phyloP scores from a whole-genome alignment of 2,888 invertebrate genomes.

The Sturmia bella region DNA sequence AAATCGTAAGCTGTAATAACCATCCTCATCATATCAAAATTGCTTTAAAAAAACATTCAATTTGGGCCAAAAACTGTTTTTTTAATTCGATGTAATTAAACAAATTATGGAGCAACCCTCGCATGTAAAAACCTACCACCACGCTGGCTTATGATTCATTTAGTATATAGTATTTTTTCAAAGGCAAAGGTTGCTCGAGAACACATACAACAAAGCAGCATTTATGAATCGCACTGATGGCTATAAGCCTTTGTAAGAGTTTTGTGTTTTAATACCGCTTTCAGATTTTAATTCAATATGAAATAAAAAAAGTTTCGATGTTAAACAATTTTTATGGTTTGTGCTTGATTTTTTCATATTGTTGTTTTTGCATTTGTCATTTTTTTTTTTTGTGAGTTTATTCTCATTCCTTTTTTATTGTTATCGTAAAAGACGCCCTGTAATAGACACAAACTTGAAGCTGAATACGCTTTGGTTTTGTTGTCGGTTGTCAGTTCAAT shows the following conservation, averaged over 20 bases:
- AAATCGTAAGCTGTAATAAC: too few species aligned
- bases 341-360: conserved; percentile 46
- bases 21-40: too few species aligned
- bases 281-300: conserved; percentile 23
- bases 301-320: conserved; percentile 51
- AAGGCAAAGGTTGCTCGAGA: conserved; percentile 22
- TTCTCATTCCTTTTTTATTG: conserved; percentile 77
- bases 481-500: conserved; percentile 23
- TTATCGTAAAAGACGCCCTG: conserved; percentile 79
- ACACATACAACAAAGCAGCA: not conserved
- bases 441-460: conserved; percentile 50
- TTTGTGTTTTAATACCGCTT: conserved; percentile 4
- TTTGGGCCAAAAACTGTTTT: too few species aligned
- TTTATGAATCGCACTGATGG: conserved; percentile 1
- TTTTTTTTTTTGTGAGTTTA: conserved; percentile 10
- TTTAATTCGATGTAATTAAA: too few species aligned
- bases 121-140: too few species aligned
- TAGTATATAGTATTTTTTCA: conserved; percentile 35
- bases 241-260: conserved; percentile 10
- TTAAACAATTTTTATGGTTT: conserved; percentile 64
- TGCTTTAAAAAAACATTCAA: too few species aligned
- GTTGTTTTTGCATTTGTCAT: conserved; percentile 15
- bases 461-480: conserved; percentile 46
- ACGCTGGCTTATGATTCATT: conserved; percentile 50
- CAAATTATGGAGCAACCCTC: not conserved